phyloP scores from a whole-genome alignment of 2,888 invertebrate species.

The Ramazzottius varieornatus region DNA sequence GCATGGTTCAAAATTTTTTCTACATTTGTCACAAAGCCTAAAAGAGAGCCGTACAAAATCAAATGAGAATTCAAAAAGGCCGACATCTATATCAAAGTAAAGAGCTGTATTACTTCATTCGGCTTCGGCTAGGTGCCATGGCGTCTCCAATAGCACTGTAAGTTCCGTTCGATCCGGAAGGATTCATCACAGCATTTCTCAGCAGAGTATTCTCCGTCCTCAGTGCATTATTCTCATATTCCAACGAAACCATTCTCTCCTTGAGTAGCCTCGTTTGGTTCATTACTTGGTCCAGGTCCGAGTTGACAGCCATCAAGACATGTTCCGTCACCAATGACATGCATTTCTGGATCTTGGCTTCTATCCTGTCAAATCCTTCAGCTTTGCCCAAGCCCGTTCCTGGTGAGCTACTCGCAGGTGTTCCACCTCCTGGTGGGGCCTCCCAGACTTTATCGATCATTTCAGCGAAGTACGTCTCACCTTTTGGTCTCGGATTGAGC shows the following conservation, averaged over 20 bases:
- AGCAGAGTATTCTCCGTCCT: neutral
- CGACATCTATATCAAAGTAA: too few relatives aligned
- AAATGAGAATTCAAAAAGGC: too few relatives aligned
- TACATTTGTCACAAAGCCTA: too few relatives aligned
- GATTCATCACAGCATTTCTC: neutral
- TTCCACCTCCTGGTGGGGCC: neutral
- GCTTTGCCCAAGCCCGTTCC: neutral
- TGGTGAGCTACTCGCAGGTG: neutral
- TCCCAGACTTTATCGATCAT: conserved; percentile 1
- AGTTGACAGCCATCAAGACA: neutral
- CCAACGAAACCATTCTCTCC: neutral
- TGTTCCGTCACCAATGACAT: conserved; percentile 3
- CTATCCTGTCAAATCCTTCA: neutral
- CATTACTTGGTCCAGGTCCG: neutral
- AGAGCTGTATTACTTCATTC: conserved; percentile 3
- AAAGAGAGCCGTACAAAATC: too few relatives aligned
- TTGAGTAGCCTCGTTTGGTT: neutral
- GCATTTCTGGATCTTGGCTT: neutral
- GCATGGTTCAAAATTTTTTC: too few relatives aligned
- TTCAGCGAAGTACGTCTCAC: neutral
- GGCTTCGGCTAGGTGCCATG: neutral
- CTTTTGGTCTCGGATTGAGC: neutral
- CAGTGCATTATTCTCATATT: neutral
- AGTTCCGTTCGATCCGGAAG: neutral
- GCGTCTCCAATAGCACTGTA: neutral